Conservation (phyloP, 2,113 vertebrate genomes). For the Gallinago media region DNA sequence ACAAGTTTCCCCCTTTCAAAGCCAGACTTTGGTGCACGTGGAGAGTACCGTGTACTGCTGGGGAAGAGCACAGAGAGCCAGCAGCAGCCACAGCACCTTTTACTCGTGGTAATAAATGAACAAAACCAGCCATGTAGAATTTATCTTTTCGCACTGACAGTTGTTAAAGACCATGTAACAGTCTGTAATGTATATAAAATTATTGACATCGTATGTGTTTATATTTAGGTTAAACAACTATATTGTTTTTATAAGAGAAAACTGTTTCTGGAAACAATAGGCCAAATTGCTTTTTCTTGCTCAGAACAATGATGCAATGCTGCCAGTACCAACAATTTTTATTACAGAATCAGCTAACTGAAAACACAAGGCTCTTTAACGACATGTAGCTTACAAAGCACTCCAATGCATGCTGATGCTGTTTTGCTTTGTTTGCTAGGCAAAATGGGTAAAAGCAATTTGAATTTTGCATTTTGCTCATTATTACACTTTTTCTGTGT, state of each 20-base stretch:
- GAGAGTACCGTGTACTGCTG: neutral
- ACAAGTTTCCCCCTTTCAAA: neutral
- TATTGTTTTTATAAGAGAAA: slow-evolving; percentile 48
- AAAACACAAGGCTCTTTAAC: slow-evolving; percentile 51
- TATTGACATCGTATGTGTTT: slow-evolving; percentile 43
- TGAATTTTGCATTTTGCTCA: slow-evolving; percentile 38
- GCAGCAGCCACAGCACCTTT: neutral
- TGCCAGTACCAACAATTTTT: slow-evolving; percentile 63
- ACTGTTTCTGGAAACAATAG: slow-evolving; percentile 64
- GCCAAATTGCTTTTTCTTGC: slow-evolving; percentile 39
- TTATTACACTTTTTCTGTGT: neutral
- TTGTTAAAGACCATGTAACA: neutral
- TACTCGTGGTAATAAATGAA: neutral
- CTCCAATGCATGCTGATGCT: neutral
- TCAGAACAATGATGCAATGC: slow-evolving; percentile 46
- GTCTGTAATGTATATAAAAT: slow-evolving; percentile 25
- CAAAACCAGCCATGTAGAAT: neutral
- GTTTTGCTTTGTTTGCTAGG: slow-evolving; percentile 37
- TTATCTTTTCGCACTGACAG: neutral
- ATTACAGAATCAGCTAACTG: slow-evolving; percentile 59
- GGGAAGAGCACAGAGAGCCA: neutral
- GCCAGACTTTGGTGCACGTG: neutral
- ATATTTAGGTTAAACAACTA: slow-evolving; percentile 52
- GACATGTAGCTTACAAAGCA: slow-evolving; percentile 6
- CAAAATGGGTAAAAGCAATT: slow-evolving; percentile 19